Base-by-base conservation (phyloP, 2,888 invertebrate species). In the Drosophila diplacantha region DNA sequence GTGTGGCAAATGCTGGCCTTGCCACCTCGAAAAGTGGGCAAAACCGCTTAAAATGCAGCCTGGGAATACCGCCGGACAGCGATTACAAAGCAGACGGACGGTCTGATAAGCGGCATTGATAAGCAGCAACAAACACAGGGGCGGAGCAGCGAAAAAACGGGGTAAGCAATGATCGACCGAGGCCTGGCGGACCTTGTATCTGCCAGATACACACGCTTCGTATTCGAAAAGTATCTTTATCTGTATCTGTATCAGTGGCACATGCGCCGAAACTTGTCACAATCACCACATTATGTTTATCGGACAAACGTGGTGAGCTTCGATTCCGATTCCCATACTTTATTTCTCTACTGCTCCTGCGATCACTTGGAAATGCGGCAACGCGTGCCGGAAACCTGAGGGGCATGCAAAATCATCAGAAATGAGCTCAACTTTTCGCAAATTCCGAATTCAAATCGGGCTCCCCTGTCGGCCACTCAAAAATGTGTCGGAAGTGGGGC, bases 361-460 rank as follows among this genome's bases (percentile, higher is more conserved):
- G 35, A 46, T 46, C 61, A 65, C 58, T 65, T 67, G 54, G 47
- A 75, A 78, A 83, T 75, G 75, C 83, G 44, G 41, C 37, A 81
- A 68, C 78, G 83, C 74, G 78, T 83, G 78, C 83, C 83, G 51
- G 38, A 65, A 65, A 66, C 83, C 44, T 67, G 83, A 69, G 62
- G 37, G 43, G 83, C 69, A 77, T 77, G 62, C 71, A 29, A 51
- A 79, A 60, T 41, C 73, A 60, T 65, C 59, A 65, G 31, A 61
- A 62, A 62, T 62, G 35, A 60, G 47, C 46, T 38, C 47, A 35
- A 41, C 16, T 32, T 67, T 65, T 65, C 46, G 74, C 69, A 71
- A 73, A 34, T 26, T 63, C n/a, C 20, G 31, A 46, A 39, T 34
- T 32, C 22, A 29, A 49, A 43, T 16, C 24, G 52, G 20, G n/a